Conservation (phyloP, 2,888 invertebrate species). For the Clostera curtula region DNA sequence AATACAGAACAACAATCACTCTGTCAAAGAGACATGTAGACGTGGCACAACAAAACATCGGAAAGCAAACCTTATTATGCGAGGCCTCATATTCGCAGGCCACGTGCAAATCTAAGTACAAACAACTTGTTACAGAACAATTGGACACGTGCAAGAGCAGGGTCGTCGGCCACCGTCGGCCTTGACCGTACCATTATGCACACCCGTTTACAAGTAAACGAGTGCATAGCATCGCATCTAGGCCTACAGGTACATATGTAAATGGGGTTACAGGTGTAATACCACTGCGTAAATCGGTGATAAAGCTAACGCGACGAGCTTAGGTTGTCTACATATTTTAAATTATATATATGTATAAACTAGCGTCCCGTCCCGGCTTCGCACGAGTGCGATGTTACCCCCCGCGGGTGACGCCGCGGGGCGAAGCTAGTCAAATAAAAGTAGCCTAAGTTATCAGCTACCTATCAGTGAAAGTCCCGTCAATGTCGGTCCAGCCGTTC, state of each 20-base stretch:
- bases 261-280: constrained; percentile 25
- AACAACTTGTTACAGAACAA: constrained; percentile 50
- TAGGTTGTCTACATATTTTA: too few species aligned
- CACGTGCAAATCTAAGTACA: constrained; percentile 23
- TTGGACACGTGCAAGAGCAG: constrained; percentile 53
- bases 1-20: neutral
- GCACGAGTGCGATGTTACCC: too few species aligned
- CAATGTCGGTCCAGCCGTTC: too few species aligned
- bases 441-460: too few species aligned
- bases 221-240: constrained; percentile 60
- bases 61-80: neutral
- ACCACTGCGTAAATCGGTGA: constrained; percentile 23
- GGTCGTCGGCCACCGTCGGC: constrained; percentile 54
- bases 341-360: too few species aligned
- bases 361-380: too few species aligned
- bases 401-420: too few species aligned
- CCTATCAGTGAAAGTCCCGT: too few species aligned
- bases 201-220: constrained; percentile 67
- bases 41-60: too few species aligned
- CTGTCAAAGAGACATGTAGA: too few species aligned
- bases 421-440: too few species aligned
- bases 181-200: constrained; percentile 72
- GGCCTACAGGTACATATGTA: constrained; percentile 33
- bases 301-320: too few species aligned
- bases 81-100: constrained; percentile 19